A percentile compares a stretch with the other conserved stretches of the same genome.
Evolutionary conservation across 1,140 invertebrate species (phyloP).

Genomic region (Leptinotarsa defecta): DNA sequence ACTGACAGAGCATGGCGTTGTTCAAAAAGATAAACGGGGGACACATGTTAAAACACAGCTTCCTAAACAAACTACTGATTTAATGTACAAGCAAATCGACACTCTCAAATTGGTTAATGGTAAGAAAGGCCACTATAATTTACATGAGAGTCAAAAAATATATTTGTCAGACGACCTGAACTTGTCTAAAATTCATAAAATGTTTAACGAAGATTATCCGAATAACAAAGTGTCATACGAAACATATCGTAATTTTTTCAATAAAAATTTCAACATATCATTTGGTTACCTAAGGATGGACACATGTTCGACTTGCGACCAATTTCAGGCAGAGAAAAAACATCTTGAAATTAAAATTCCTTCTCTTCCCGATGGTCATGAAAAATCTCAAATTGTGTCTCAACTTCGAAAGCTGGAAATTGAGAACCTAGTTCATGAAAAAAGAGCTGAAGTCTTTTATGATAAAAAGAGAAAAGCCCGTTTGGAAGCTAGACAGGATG

Average conservation of each 20-base stretch:
- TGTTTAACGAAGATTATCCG: constrained; percentile 11
- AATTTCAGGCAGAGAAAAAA: neutral
- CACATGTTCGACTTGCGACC: constrained; percentile 21
- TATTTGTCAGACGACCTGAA: constrained; percentile 37
- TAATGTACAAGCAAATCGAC: neutral
- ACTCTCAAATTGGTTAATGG: neutral
- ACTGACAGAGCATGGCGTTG: no score
- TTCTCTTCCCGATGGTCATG: neutral
- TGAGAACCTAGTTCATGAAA: neutral
- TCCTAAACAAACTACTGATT: neutral
- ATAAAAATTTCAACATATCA: constrained; percentile 33
- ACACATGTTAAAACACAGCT: neutral
- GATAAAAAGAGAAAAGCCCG: neutral
- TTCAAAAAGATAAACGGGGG: neutral
- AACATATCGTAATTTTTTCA: constrained; percentile 27
- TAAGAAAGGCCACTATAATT: constrained; percentile 25
- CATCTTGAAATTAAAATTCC: neutral
- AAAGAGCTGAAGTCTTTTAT: neutral
- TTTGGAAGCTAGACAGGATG: neutral
- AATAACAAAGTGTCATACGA: constrained; percentile 26
- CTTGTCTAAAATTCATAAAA: constrained; percentile 32
- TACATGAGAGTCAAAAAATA: constrained; percentile 31
- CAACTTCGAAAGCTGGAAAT: neutral
- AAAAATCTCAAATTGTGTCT: neutral
- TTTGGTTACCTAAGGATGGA: constrained; percentile 31